These are phyloP conservation scores for Remorina albescens DNA, from an alignment of 2,797 vertebrate genomes.

Conservation along the genomic window DNA sequence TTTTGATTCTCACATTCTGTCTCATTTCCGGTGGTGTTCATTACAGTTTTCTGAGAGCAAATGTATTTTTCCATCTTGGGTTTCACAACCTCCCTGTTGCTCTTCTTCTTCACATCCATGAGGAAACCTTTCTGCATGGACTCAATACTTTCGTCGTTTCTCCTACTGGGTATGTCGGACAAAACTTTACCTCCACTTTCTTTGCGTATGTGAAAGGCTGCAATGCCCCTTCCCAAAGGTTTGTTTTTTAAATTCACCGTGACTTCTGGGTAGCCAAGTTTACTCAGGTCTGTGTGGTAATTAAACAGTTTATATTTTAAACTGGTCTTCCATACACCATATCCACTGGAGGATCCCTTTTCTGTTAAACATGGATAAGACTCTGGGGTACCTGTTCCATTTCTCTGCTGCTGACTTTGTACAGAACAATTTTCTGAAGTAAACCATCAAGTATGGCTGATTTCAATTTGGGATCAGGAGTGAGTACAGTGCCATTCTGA, in stretches of 20 bases:
- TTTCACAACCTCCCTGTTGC: no score
- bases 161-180: no score
- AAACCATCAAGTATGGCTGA: not conserved
- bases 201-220: conserved; percentile 60
- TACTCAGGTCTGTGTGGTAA: conserved; percentile 47
- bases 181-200: conserved; percentile 53
- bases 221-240: conserved; percentile 23
- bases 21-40: no score
- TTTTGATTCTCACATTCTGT: no score
- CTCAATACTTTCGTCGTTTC: no score
- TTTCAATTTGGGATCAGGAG: conserved; percentile 29
- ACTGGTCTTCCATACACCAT: conserved; percentile 40
- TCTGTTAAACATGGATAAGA: conserved; percentile 44
- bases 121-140: no score
- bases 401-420: conserved; percentile 76
- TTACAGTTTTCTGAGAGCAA: no score
- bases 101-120: no score
- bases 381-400: conserved; percentile 44
- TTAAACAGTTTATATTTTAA: conserved; percentile 54
- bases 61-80: no score
- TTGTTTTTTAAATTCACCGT: conserved; percentile 26
- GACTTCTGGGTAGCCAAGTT: conserved; percentile 34
- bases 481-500: conserved; percentile 3
- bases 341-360: conserved; percentile 32
- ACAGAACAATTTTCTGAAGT: conserved; percentile 28